A percentile compares a stretch with the other conserved stretches of the same genome.
These are phyloP conservation scores for Volucella inanis DNA, from an alignment of 2,888 invertebrate genomes.

Conservation along the genomic window DNA sequence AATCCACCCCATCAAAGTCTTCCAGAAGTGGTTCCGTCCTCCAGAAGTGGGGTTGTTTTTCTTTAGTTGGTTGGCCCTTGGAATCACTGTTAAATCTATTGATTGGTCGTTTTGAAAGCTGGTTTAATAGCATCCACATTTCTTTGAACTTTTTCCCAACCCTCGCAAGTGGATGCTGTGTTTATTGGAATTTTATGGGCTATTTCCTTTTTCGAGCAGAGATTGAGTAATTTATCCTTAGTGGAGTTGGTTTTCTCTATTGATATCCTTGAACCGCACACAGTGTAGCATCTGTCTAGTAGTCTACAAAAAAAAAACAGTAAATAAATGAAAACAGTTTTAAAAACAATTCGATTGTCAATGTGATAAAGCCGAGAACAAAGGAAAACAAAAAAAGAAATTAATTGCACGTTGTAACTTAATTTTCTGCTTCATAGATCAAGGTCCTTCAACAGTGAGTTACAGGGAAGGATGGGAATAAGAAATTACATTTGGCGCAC, in stretches of 20 bases:
- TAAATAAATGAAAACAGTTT: too few relatives aligned
- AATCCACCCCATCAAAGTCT: constrained; percentile 25
- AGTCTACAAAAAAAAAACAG: neutral
- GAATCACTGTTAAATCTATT: constrained; percentile 61
- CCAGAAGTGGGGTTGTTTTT: constrained; percentile 3
- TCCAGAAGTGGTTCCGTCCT: too few relatives aligned
- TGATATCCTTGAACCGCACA: constrained; percentile 6
- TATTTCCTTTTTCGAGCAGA: constrained; percentile 39
- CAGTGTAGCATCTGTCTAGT: constrained; percentile 27
- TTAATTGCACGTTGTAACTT: constrained; percentile 22
- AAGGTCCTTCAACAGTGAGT: neutral
- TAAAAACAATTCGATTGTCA: constrained; percentile 24
- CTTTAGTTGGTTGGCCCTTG: neutral
- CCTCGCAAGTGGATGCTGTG: constrained; percentile 14
- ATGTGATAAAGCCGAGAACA: constrained; percentile 15
- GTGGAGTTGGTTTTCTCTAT: neutral
- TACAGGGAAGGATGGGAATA: neutral
- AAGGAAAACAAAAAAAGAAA: constrained; percentile 11
- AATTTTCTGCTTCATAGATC: constrained; percentile 5
- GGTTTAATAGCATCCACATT: constrained; percentile 45
- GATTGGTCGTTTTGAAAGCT: constrained; percentile 57
- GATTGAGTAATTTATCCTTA: constrained; percentile 60
- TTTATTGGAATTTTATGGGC: constrained; percentile 61
- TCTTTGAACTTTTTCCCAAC: constrained; percentile 35
- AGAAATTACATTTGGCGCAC: constrained; percentile 15